Evolutionary conservation across 2,797 vertebrate species (phyloP), one percentile per base, ranked within the genome.

Genomic region (Xenentodon cancila): DNA sequence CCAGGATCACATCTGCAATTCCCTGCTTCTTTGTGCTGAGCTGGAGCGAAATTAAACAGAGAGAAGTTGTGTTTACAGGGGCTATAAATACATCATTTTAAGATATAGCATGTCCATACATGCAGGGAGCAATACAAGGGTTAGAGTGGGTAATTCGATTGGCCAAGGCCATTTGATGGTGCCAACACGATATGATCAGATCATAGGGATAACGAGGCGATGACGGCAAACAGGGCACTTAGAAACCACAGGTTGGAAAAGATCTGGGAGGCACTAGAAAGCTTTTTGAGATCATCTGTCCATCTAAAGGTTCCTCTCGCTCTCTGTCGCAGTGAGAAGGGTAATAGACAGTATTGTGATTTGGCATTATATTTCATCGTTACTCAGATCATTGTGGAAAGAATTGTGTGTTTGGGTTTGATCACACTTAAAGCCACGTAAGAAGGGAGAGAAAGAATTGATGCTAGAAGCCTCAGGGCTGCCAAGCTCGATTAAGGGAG

Each of bases 111-210:
- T 80, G 62, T 77, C 68, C 75, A 73, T 73, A 80, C 57, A 48
- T 68, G 59, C 66, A 62, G 50, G 22, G 63, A 67, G 64, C 37
- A 56, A 85, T 74, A 80, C 12, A 47, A 56, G 27, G 54, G 32
- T 69, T 75, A 76, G 68, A 86, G 84, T 81, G 81, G 79, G 79
- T 90, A 86, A 88, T 91, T 90, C 82, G 76, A 91, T 92, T 90
- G 84, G 78, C 80, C n/a, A 34, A 59, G 71, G 80, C 84, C 76
- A 81, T 80, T 79, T 73, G 79, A 75, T 73, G 27, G 68, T 81
- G 91, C 89, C 89, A 90, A 84, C 77, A 71, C 37, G 58, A 79
- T 77, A 68, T 49, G 73, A 91, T 89, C 77, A 76, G 75, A 90
- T 91, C 71, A 72, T 32, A 34, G 60, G 71, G 86, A 83, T 79